Evolutionary conservation across 2,113 vertebrate genomes (phyloP).

Genomic region (Aegithalos caudatus): DNA sequence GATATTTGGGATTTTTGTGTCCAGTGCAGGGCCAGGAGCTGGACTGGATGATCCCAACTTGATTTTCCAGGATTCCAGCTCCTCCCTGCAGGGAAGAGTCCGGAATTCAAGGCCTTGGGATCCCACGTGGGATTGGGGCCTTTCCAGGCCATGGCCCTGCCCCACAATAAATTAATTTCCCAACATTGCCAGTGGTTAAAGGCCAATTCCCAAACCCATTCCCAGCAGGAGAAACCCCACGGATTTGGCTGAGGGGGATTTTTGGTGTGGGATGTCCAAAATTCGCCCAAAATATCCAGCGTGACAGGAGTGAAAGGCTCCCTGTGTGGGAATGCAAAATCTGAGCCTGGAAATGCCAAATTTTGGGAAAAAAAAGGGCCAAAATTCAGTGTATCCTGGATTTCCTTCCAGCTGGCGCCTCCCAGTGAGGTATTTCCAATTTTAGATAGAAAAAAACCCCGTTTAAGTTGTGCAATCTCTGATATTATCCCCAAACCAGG

Average conservation of each 20-base stretch:
- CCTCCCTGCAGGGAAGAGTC: neutral
- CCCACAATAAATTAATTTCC: neutral
- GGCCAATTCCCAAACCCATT: neutral
- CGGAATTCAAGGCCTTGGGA: neutral
- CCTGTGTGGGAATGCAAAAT: rapidly evolving
- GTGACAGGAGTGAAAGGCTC: neutral
- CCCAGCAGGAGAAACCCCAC: neutral
- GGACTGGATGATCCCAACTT: rapidly evolving
- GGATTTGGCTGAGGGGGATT: neutral
- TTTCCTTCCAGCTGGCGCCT: neutral
- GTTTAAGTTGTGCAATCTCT: rapidly evolving
- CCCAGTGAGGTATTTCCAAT: neutral
- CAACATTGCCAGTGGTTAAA: neutral
- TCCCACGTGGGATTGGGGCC: rapidly evolving
- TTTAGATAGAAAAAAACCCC: neutral
- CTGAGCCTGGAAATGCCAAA: rapidly evolving
- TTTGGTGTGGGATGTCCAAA: neutral
- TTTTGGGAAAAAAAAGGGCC: neutral
- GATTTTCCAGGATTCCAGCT: neutral
- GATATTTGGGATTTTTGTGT: neutral
- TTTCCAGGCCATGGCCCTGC: neutral
- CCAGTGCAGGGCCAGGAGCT: neutral
- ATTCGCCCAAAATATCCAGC: rapidly evolving
- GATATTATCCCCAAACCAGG: neutral
- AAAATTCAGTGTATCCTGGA: neutral